Evolutionary conservation across 2,888 invertebrate genomes (phyloP).

Genomic region (Pyrochroa serraticornis): DNA sequence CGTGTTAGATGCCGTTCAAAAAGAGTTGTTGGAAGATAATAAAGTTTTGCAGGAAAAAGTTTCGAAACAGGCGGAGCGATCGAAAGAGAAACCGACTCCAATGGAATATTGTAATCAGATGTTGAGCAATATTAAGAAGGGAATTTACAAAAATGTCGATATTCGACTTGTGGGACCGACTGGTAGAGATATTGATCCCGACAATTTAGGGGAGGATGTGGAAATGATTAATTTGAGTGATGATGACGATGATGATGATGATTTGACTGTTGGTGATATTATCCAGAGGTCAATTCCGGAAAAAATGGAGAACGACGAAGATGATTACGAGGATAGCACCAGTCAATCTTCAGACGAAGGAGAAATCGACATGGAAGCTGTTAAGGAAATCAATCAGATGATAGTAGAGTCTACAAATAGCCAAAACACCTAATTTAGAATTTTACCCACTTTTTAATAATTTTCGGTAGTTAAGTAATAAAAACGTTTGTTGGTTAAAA

Average conservation of each 20-base stretch:
- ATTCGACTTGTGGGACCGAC: neutral
- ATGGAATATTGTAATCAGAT: constrained; percentile 43
- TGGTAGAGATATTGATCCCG: neutral
- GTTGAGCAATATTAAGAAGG: constrained; percentile 42
- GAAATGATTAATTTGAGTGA: constrained; percentile 38
- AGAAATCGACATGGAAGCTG: constrained; percentile 49
- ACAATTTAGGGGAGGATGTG: constrained; percentile 6
- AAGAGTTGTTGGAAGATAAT: constrained; percentile 41
- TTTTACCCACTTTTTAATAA: neutral
- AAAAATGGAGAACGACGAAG: constrained; percentile 35
- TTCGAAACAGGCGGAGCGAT: constrained; percentile 3
- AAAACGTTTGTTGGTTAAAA: too few species aligned
- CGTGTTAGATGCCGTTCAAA: constrained; percentile 41
- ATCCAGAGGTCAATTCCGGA: constrained; percentile 39
- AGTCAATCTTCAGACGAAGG: constrained; percentile 25
- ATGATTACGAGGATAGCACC: constrained; percentile 30
- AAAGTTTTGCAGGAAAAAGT: constrained; percentile 20
- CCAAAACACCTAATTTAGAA: neutral
- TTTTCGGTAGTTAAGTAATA: too few species aligned
- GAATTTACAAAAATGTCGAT: constrained; percentile 34
- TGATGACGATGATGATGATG: constrained; percentile 32
- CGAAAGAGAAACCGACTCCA: constrained; percentile 14
- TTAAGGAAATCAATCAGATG: constrained; percentile 50
- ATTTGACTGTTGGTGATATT: constrained; percentile 33
- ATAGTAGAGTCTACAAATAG: constrained; percentile 23